Conservation (phyloP, 1,140 invertebrate species). For the Aphis gossypii region DNA sequence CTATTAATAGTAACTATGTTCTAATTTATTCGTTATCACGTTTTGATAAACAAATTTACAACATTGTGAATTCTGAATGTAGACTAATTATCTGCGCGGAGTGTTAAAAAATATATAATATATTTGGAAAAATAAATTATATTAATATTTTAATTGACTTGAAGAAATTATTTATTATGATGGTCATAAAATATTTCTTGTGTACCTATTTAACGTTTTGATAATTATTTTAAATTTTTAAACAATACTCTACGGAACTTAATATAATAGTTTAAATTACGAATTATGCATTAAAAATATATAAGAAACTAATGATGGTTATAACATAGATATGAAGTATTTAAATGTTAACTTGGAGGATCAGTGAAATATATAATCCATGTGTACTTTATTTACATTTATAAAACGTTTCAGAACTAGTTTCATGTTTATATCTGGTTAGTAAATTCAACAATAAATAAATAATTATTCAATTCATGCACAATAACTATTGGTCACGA, state of each 20-base stretch:
- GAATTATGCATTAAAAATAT: not conserved
- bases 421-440: not conserved
- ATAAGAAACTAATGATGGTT: not conserved
- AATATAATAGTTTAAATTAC: not conserved
- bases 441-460: not conserved
- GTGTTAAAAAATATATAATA: not conserved
- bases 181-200: not conserved
- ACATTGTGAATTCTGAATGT: not conserved
- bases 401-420: not conserved
- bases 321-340: not conserved
- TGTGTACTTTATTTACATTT: not conserved
- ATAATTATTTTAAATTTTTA: not conserved
- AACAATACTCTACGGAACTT: not conserved
- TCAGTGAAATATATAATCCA: not conserved
- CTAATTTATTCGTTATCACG: conserved; percentile 48
- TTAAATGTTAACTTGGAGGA: not conserved
- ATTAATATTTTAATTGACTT: not conserved
- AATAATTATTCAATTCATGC: not conserved
- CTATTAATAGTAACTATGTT: not conserved
- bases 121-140: not conserved
- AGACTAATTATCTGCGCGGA: not conserved
- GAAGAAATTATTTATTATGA: not conserved
- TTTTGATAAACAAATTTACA: not conserved
- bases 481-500: not conserved
- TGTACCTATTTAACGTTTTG: not conserved